Evolutionary conservation across 2,888 invertebrate genomes (phyloP), one percentile per base, ranked within the genome.

Genomic region (Cryptosula pallasiana): DNA sequence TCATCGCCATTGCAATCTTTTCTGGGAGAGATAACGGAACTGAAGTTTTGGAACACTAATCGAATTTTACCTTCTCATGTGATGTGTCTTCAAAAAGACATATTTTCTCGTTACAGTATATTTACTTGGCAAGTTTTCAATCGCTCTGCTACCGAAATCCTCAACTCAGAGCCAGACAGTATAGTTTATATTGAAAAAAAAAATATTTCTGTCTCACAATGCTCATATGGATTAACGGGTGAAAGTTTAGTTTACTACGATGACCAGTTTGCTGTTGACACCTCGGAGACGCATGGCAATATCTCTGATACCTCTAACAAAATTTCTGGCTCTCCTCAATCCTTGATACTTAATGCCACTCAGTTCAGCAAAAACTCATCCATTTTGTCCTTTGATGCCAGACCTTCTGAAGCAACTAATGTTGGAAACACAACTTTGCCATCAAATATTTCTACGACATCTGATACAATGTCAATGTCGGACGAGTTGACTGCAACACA

Each of bases 131-230:
- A 63, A 25, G 32, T 13, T 34, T 9, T 3, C 2, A 13, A 9
- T 5, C 9, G n/a, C 5, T 27, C 34, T 13, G 27, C 25, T 13
- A n/a, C 32, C 9, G n/a, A 3, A 5, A 63, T 63, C 9, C 16
- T 25, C n/a, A 63, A 63, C 27, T 32, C 63, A 25, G 63, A 63
- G 32, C 63, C 63, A 32, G 9, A 27, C 32, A 63, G 63, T 63
- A 63, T 63, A 63, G 63, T 63, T 13, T 63, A 63, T 32, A 63
- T 63, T 25, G 63, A 63, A 32, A 63, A n/a, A 63, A 29, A 25
- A 32, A 63, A 63, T 32, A n/a, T 63, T n/a, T 29, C 63, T 32
- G 27, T 25, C 9, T 16, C 29, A 9, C 20, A 27, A 63, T 63
- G 63, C 32, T 5, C 32, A 13, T 9, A 2, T 63, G n/a, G 20